These are phyloP conservation scores for Enchytraeus crypticus DNA, from an alignment of 2,888 invertebrate species.

Conservation along the genomic window DNA sequence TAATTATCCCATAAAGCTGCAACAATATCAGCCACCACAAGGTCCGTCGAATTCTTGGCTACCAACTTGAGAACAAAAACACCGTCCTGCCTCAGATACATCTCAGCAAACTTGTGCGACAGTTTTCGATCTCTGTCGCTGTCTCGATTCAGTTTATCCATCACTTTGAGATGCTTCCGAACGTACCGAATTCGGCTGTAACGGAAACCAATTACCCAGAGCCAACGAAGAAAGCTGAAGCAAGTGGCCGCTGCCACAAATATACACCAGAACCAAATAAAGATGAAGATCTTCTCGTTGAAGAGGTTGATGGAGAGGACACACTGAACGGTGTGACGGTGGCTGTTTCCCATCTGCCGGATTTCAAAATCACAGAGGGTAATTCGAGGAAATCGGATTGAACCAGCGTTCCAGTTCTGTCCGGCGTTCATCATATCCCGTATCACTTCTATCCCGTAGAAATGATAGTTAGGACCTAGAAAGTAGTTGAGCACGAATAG, in stretches of 20 bases:
- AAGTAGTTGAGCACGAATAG: constrained; percentile 51
- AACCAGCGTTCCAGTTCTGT: constrained; percentile 39
- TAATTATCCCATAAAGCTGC: constrained; percentile 32
- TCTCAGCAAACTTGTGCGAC: constrained; percentile 30
- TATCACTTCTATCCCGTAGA: constrained; percentile 51
- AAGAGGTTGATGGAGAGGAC: no score
- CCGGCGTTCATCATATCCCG: constrained; percentile 49
- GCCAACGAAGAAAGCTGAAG: constrained; percentile 49
- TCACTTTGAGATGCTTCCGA: constrained; percentile 49
- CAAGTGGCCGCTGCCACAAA: constrained; percentile 49
- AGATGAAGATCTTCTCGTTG: no score
- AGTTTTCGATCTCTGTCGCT: constrained; percentile 27
- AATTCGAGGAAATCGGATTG: constrained; percentile 45
- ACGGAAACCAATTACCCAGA: constrained; percentile 46
- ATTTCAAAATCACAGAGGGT: constrained; percentile 49
- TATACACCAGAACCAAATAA: constrained; percentile 54
- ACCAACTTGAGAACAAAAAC: constrained; percentile 30
- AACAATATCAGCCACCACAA: constrained; percentile 30
- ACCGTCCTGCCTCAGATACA: constrained; percentile 30
- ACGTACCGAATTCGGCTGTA: constrained; percentile 47
- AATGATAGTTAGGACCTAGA: constrained; percentile 48
- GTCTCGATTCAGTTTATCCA: constrained; percentile 36
- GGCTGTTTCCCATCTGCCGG: constrained; percentile 48
- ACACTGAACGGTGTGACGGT: constrained; percentile 49
- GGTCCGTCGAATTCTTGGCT: constrained; percentile 31